phyloP scores from a whole-genome alignment of 2,888 invertebrate species.

The Orchestes rusci region DNA sequence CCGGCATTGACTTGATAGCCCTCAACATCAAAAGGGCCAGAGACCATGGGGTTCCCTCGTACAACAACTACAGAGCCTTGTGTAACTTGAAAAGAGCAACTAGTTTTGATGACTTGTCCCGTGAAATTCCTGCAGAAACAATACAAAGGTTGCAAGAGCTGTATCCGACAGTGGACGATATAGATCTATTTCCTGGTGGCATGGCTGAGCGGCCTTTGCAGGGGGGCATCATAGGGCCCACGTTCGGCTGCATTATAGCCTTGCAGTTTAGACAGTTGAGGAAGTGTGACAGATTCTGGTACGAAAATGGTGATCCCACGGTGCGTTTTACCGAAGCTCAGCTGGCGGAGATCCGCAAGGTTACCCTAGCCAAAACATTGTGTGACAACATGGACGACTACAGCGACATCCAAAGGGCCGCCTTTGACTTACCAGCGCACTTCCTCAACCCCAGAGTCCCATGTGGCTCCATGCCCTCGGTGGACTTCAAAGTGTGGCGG shows the following conservation, averaged over 20 bases:
- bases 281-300: slow-evolving; percentile 95
- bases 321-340: slow-evolving; percentile 80
- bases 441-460: slow-evolving; percentile 81
- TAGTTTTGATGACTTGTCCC: slow-evolving; percentile 77
- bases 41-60: slow-evolving; percentile 81
- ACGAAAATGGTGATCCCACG: slow-evolving; percentile 76
- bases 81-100: slow-evolving; percentile 83
- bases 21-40: slow-evolving; percentile 81
- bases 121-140: slow-evolving; percentile 81
- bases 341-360: slow-evolving; percentile 79
- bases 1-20: slow-evolving; percentile 85
- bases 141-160: slow-evolving; percentile 71
- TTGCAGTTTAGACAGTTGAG: slow-evolving; percentile 86
- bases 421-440: slow-evolving; percentile 85
- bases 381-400: slow-evolving; percentile 86
- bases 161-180: slow-evolving; percentile 87
- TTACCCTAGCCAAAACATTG: slow-evolving; percentile 74
- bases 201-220: slow-evolving; percentile 83
- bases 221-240: slow-evolving; percentile 90
- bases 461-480: slow-evolving; percentile 72
- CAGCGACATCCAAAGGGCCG: slow-evolving; percentile 80
- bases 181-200: slow-evolving; percentile 93
- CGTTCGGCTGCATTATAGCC: slow-evolving; percentile 90
- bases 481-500: slow-evolving; percentile 78
- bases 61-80: slow-evolving; percentile 83